Evolutionary conservation across 2,888 invertebrate species (phyloP), one percentile per base, ranked within the genome.

Genomic region (Cephus spinipes): DNA sequence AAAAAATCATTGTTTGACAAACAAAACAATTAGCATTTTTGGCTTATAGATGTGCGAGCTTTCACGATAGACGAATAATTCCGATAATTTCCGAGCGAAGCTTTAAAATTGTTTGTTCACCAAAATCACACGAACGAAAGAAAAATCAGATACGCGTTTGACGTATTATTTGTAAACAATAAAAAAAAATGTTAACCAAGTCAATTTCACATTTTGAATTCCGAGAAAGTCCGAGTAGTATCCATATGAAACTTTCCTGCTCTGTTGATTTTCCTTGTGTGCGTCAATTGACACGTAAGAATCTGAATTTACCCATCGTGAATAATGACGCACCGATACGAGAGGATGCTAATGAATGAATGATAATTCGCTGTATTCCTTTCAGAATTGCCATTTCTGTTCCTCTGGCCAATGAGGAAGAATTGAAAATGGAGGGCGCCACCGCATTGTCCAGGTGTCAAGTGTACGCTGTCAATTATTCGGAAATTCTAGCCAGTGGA

Each of bases 391-490:
- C 94, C 0, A 91, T 97, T 77, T 95, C 96, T 9, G 96, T 97
- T 84, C 97, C 97, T 0, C 92, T 92, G 12, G 91, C 89, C 12
- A 89, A 85, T 35, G 87, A 78, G 1, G 84, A 87, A 11, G 90
- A 90, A 80, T 73, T 88, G 30, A 80, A 85, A 36, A 9, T 76
- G 12, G 93, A 94, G 77, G 86, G 86, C 75, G 81, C 85, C 0
- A 86, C 87, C 9, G n/a, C 92, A 9, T 95, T 94, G 85, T 95
- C 95, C 82, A 93, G 95, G 85, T 97, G 97, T 88, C 92, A 92
- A 31, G 96, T 96, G 96, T 97, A 96, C 92, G 94, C 94, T 68
- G 94, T 96, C 0, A 95, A 97, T 91, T 97, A 94, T 91, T 93
- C 93, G 3, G 93, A 93, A 76, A 91, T 95, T 0, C 85, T 95